Evolutionary conservation across 2,888 invertebrate species (phyloP).

Genomic region (Agonopterix alstromeriana): DNA sequence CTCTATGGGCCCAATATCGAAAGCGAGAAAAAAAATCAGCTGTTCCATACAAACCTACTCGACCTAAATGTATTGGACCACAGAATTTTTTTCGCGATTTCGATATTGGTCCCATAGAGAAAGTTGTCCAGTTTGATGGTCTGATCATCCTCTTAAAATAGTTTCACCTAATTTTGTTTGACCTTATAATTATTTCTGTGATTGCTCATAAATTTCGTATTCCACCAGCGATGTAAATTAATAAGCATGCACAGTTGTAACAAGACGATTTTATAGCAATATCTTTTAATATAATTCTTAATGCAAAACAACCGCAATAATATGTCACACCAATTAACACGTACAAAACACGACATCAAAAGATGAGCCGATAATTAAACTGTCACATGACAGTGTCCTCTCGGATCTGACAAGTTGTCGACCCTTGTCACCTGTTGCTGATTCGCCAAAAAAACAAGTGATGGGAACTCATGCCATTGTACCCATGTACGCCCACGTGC

Average conservation of each 20-base stretch:
- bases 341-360: slow-evolving; percentile 1
- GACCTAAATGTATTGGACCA: too few species aligned
- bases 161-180: too few species aligned
- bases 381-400: slow-evolving; percentile 7
- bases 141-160: too few species aligned
- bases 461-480: slow-evolving; percentile 1
- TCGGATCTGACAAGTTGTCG: slow-evolving; percentile 19
- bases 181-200: too few species aligned
- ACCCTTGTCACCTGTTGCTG: slow-evolving; percentile 29
- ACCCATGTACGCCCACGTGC: slow-evolving; percentile 43
- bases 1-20: too few species aligned
- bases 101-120: too few species aligned
- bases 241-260: not conserved
- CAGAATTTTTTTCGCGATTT: too few species aligned
- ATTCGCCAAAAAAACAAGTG: slow-evolving; percentile 14
- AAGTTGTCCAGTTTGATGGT: too few species aligned
- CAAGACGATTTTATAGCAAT: not conserved
- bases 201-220: too few species aligned
- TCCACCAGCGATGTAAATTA: too few species aligned
- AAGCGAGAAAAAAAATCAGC: too few species aligned
- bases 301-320: not conserved
- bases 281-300: not conserved
- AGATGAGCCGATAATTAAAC: slow-evolving; percentile 6
- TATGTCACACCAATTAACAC: slow-evolving; percentile 4
- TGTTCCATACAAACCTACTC: too few species aligned